Conservation (phyloP, 2,888 invertebrate species). For the Coelogynopora nodosa region DNA sequence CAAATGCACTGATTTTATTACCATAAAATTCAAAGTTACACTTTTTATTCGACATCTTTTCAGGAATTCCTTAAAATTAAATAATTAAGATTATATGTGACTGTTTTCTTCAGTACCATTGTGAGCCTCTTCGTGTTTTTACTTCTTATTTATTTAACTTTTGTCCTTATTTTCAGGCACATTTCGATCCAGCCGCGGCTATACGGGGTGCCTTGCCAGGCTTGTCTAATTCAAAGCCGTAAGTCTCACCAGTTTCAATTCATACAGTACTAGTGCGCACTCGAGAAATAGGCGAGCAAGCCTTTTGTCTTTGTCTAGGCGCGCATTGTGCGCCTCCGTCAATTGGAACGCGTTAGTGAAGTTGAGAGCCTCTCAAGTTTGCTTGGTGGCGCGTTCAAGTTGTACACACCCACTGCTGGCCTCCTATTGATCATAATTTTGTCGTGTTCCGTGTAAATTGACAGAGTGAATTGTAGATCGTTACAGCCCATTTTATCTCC, state of each 20-base stretch:
- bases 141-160: too few relatives aligned
- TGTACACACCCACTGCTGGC: neutral
- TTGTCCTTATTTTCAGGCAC: neutral
- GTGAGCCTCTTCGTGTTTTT: too few relatives aligned
- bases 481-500: neutral
- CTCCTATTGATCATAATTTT: neutral
- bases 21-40: too few relatives aligned
- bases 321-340: neutral
- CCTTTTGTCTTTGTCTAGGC: neutral
- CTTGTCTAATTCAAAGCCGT: neutral
- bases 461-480: neutral
- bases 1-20: too few relatives aligned
- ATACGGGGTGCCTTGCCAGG: neutral
- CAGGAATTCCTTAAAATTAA: too few relatives aligned
- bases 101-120: too few relatives aligned
- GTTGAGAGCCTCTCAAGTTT: neutral
- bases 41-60: too few relatives aligned
- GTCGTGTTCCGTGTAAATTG: neutral
- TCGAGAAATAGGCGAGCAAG: too few relatives aligned
- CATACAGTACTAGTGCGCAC: too few relatives aligned
- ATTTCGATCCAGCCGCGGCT: neutral
- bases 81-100: too few relatives aligned
- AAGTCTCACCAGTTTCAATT: too few relatives aligned
- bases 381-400: neutral
- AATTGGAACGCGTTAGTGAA: neutral